phyloP scores from a whole-genome alignment of 2,797 vertebrate species.

The Myotis pilosus region DNA sequence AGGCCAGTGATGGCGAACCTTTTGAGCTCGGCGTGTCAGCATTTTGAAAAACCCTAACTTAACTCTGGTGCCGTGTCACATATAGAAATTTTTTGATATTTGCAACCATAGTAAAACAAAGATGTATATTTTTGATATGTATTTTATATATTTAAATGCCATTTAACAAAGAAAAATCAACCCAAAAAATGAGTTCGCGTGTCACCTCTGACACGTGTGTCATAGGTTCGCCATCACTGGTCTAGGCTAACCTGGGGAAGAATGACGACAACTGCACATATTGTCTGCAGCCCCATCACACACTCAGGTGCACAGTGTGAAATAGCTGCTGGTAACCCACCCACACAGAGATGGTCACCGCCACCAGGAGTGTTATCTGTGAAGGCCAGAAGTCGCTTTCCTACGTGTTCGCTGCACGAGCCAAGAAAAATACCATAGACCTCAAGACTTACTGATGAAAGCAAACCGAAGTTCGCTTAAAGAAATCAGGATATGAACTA shows the following conservation, averaged over 20 bases:
- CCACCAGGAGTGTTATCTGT: neutral
- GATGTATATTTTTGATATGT: no score
- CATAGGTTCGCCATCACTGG: no score
- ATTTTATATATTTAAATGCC: no score
- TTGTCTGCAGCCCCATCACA: slow-evolving; percentile 26
- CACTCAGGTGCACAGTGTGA: neutral
- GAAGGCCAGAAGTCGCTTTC: neutral
- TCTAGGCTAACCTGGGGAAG: neutral
- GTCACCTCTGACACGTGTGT: no score
- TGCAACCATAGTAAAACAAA: no score
- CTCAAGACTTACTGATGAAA: slow-evolving; percentile 51
- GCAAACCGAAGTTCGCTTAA: slow-evolving; percentile 44
- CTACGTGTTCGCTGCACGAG: neutral
- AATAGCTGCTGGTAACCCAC: neutral
- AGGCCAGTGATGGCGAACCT: neutral
- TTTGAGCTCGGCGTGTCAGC: no score
- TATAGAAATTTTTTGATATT: no score
- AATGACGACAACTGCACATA: neutral
- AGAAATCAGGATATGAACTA: slow-evolving; percentile 44
- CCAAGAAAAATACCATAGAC: slow-evolving; percentile 16
- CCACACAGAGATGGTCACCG: neutral
- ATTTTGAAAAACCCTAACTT: no score
- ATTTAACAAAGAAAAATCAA: no score
- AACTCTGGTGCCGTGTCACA: no score
- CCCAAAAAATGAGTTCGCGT: no score